A percentile compares a stretch with the other conserved stretches of the same genome.
Evolutionary conservation across 2,888 invertebrate species (phyloP).

Genomic region (Marronus borbonicus): DNA sequence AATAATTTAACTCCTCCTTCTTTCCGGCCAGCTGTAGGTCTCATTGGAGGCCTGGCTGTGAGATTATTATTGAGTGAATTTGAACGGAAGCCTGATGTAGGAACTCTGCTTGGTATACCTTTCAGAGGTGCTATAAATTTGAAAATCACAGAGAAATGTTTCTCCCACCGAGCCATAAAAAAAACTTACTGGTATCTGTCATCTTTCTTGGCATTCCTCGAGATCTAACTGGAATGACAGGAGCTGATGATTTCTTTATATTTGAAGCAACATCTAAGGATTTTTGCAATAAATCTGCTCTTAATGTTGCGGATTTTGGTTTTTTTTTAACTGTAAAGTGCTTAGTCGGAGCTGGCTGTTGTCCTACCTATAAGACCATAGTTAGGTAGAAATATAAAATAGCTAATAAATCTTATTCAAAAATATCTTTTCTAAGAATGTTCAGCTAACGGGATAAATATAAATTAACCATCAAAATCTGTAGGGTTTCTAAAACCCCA

Average conservation of each 20-base stretch:
- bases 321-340: constrained; percentile 94
- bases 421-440: no score
- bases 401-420: no score
- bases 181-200: constrained; percentile 89
- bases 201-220: constrained; percentile 95
- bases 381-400: no score
- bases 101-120: constrained; percentile 89
- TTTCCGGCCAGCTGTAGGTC: constrained; percentile 80
- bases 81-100: constrained; percentile 78
- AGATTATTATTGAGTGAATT: constrained; percentile 71
- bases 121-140: constrained; percentile 84
- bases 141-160: constrained; percentile 21
- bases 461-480: not conserved
- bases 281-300: constrained; percentile 92
- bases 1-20: constrained; percentile 95
- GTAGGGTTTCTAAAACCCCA: no score
- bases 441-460: not conserved
- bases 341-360: constrained; percentile 87
- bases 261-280: constrained; percentile 92
- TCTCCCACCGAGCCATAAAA: not conserved
- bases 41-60: constrained; percentile 73
- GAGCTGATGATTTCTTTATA: constrained; percentile 89
- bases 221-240: constrained; percentile 90
- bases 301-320: constrained; percentile 93
- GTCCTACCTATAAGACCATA: constrained; percentile 76